Evolutionary conservation across 2,113 vertebrate species (phyloP), one percentile per base, ranked within the genome.

Genomic region (Zosterops japonicus): DNA sequence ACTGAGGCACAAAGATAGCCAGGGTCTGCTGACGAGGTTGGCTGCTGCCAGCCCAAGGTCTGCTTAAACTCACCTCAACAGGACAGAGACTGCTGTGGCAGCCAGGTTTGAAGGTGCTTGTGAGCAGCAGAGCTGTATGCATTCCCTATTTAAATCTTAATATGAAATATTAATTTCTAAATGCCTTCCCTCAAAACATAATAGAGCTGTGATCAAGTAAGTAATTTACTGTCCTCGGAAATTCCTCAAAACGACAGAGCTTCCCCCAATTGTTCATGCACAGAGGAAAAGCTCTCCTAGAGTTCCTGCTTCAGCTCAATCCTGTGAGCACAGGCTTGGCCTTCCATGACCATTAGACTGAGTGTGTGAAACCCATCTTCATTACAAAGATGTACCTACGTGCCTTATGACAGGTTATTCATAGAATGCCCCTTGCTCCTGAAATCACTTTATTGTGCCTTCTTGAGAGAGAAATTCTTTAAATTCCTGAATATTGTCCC

Each of bases 191-290:
- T 95, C 46, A 80, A 89, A 95, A 86, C 92, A 94, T 97, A 97
- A 96, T 82, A 96, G 97, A 95, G 42, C 88, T 95, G 91, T 91
- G 94, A 97, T 96, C n/a, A 24, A 96, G 96, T 87, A 83, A 96
- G 95, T 89, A 60, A 95, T 97, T 93, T 96, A 92, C 83, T 92
- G 92, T 94, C 96, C 94, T 98, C 93, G 95, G 98, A 98, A 98
- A 97, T 98, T 96, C 97, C 97, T 98, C 94, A 89, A 72, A 97
- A 89, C 50, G 12, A 90, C 97, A 95, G 91, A 63, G 75, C 86
- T 98, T 98, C 98, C 98, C 96, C 31, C 90, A 95, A 98, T 98
- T 98, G 98, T 98, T 98, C 91, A 41, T 61, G 52, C 47, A 82
- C 77, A 94, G 83, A 97, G 97, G 96, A 95, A 96, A 95, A 95